phyloP scores from a whole-genome alignment of 2,113 vertebrate genomes.

The Pundamilia nyererei region DNA sequence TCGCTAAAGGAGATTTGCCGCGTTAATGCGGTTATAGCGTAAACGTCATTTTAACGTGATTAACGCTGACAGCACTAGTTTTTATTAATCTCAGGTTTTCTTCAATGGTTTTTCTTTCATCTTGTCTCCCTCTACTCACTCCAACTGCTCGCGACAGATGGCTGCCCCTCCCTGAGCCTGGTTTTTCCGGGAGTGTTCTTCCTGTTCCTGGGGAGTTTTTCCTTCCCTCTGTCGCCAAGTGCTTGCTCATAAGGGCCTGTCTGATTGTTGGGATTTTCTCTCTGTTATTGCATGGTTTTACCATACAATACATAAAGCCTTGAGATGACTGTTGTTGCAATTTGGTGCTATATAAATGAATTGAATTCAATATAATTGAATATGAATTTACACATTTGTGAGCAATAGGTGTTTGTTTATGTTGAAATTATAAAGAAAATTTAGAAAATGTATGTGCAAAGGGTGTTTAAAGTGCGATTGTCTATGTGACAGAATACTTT shows the following conservation, averaged over 20 bases:
- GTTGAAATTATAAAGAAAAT: background rate
- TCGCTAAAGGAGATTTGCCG: background rate
- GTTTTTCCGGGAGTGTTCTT: background rate
- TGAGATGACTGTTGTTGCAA: background rate
- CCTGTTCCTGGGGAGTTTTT: background rate
- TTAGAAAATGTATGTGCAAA: background rate
- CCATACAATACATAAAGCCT: background rate
- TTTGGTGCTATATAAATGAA: background rate
- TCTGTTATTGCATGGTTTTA: background rate
- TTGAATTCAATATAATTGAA: background rate
- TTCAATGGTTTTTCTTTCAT: background rate
- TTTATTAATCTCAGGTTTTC: background rate
- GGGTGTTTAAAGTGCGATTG: background rate
- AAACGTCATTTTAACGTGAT: background rate
- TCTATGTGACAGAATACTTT: background rate
- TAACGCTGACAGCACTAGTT: background rate
- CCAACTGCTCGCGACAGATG: background rate
- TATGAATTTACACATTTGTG: background rate
- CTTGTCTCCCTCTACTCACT: background rate
- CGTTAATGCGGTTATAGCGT: rapidly evolving
- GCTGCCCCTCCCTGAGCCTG: background rate
- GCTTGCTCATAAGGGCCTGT: background rate
- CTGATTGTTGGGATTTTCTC: background rate
- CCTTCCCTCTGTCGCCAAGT: background rate
- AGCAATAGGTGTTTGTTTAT: background rate